A percentile compares a stretch with the other conserved stretches of the same genome.
These are phyloP conservation scores for Aphidoletes aphidimyza DNA, from an alignment of 2,888 invertebrate species.

Conservation along the genomic window DNA sequence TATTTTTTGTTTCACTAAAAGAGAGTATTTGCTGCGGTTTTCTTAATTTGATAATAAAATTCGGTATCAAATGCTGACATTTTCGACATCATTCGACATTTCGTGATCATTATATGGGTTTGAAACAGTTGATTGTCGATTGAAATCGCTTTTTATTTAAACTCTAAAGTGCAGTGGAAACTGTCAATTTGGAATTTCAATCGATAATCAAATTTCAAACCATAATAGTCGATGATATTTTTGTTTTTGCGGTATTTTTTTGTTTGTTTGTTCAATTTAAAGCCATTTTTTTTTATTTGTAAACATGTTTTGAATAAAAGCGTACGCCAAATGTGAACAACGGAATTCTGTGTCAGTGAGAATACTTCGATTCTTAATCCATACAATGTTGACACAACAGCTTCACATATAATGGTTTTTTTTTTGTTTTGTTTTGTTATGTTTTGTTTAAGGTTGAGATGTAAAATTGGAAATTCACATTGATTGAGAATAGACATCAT, in stretches of 20 bases:
- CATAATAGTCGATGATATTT: not conserved
- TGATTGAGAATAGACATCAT: slow-evolving; percentile 49
- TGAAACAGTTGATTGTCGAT: no score
- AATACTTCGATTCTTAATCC: no score
- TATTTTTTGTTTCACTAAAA: not conserved
- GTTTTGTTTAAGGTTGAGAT: slow-evolving; percentile 46
- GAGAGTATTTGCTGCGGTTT: not conserved
- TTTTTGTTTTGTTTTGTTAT: no score
- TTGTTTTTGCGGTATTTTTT: no score
- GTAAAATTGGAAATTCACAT: slow-evolving; percentile 21
- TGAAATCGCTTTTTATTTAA: not conserved
- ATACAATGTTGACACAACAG: no score
- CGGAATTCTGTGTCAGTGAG: not conserved
- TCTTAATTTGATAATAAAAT: slow-evolving; percentile 2
- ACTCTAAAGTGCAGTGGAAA: no score
- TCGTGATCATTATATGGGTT: no score
- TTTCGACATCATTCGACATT: no score
- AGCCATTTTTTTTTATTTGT: slow-evolving; percentile 34
- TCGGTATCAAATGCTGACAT: not conserved
- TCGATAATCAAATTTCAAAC: not conserved
- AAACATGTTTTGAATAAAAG: slow-evolving; percentile 12
- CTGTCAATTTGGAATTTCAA: no score
- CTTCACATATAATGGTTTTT: no score
- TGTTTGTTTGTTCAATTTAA: slow-evolving; percentile 23
- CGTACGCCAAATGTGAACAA: not conserved